These are phyloP conservation scores for Octonoba sinensis DNA, from an alignment of 2,888 invertebrate genomes.

Conservation along the genomic window DNA sequence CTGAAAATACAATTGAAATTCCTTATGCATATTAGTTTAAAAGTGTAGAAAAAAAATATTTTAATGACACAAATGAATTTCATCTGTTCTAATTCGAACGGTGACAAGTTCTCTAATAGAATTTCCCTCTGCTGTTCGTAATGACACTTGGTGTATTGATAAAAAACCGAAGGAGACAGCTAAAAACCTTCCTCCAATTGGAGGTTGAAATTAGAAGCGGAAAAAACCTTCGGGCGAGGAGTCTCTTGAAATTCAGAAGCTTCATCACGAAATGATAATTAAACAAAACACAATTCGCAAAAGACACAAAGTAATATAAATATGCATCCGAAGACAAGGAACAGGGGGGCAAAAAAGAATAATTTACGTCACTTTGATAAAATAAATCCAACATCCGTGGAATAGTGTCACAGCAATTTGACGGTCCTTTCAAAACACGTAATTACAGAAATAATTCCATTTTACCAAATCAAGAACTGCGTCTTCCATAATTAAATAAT, in stretches of 20 bases:
- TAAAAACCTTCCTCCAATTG: too few species aligned
- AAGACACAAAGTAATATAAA: constrained; percentile 43
- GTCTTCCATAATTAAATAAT: constrained; percentile 61
- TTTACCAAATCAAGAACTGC: constrained; percentile 61
- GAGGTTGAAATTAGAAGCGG: too few species aligned
- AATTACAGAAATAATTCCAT: constrained; percentile 64
- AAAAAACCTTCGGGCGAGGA: constrained; percentile 38
- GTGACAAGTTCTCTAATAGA: constrained; percentile 35
- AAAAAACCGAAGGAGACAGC: too few species aligned
- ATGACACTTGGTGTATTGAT: constrained; percentile 22
- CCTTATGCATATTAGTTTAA: not conserved
- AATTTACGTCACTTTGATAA: constrained; percentile 51
- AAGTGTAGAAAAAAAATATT: constrained; percentile 1
- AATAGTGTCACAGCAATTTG: constrained; percentile 45
- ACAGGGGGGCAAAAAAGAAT: constrained; percentile 6
- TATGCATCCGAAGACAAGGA: constrained; percentile 34
- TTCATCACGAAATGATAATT: constrained; percentile 56
- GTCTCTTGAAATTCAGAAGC: constrained; percentile 47
- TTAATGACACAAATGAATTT: constrained; percentile 45
- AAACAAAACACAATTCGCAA: constrained; percentile 53
- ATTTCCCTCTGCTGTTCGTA: constrained; percentile 41
- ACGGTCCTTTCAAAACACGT: constrained; percentile 54
- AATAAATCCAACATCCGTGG: constrained; percentile 30
- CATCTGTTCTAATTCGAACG: constrained; percentile 31
- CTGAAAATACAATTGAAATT: too few species aligned